Percentiles rank a stretch among this genome's conserved stretches.
These are phyloP conservation scores for Tetramorium bicarinatum DNA, from an alignment of 2,888 invertebrate species.

Conservation along the genomic window DNA sequence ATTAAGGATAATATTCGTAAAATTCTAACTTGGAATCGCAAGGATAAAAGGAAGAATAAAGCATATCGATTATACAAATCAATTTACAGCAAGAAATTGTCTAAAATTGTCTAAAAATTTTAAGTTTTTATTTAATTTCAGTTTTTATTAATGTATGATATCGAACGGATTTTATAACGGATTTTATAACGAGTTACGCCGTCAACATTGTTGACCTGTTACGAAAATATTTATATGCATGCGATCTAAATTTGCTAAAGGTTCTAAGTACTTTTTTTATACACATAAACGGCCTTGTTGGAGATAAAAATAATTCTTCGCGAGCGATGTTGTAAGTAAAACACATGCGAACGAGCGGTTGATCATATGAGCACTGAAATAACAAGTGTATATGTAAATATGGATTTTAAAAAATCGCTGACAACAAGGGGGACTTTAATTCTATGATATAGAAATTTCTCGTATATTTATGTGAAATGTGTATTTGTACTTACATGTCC, in stretches of 20 bases:
- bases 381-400: slow-evolving; percentile 45
- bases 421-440: slow-evolving; percentile 74
- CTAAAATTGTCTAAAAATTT: too few species aligned
- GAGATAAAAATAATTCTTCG: slow-evolving; percentile 46
- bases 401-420: slow-evolving; percentile 52
- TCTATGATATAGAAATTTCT: slow-evolving; percentile 57
- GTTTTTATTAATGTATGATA: neutral
- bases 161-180: neutral
- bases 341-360: slow-evolving; percentile 3
- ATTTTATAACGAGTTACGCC: neutral
- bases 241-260: slow-evolving; percentile 27
- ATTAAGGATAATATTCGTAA: slow-evolving; percentile 71
- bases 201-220: slow-evolving; percentile 30
- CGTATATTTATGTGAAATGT: neutral
- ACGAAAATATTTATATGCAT: slow-evolving; percentile 41
- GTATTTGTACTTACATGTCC: neutral
- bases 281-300: slow-evolving; percentile 16
- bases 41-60: neutral
- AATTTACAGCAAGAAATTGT: neutral
- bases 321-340: slow-evolving; percentile 17
- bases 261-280: slow-evolving; percentile 36
- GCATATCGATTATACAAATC: neutral
- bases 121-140: neutral
- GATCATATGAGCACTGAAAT: slow-evolving; percentile 64
- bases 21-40: slow-evolving; percentile 57